phyloP scores from a whole-genome alignment of 1,140 invertebrate genomes.

The Heliconius eleuchia region DNA sequence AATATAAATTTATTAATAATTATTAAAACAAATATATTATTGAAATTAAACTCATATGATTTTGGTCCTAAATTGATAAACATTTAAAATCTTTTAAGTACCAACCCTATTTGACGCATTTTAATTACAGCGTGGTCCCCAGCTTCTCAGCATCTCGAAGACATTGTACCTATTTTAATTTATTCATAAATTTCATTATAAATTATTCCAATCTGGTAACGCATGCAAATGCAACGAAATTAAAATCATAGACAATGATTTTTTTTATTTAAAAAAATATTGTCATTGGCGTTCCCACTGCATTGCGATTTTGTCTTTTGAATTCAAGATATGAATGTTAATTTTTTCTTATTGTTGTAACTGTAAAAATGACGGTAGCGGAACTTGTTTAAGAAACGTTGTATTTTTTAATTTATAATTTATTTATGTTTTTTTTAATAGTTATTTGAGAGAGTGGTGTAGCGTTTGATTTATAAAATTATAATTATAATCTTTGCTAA shows the following conservation, averaged over 20 bases:
- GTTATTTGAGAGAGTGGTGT: neutral
- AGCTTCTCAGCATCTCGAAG: constrained; percentile 52
- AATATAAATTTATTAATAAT: too few relatives aligned
- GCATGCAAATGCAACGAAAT: constrained; percentile 69
- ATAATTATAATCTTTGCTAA: neutral
- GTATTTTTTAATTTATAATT: neutral
- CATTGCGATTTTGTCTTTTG: constrained; percentile 45
- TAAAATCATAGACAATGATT: constrained; percentile 69
- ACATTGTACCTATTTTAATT: constrained; percentile 69
- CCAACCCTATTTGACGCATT: constrained; percentile 62
- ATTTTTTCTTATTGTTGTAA: constrained; percentile 34
- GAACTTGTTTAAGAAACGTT: neutral
- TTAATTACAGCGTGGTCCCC: constrained; percentile 73
- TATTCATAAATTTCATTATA: constrained; percentile 72
- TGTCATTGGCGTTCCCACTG: constrained; percentile 70
- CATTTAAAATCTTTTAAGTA: constrained; percentile 15
- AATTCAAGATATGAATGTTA: constrained; percentile 44
- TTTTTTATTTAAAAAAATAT: constrained; percentile 48
- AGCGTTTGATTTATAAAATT: neutral
- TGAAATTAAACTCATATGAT: too few relatives aligned
- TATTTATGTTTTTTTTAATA: neutral
- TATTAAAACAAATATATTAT: too few relatives aligned
- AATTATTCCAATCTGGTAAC: constrained; percentile 58
- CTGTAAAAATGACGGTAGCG: neutral
- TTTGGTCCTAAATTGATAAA: neutral